Base-by-base conservation (phyloP, 1,140 invertebrate species). In the Diorhabda elongata region DNA sequence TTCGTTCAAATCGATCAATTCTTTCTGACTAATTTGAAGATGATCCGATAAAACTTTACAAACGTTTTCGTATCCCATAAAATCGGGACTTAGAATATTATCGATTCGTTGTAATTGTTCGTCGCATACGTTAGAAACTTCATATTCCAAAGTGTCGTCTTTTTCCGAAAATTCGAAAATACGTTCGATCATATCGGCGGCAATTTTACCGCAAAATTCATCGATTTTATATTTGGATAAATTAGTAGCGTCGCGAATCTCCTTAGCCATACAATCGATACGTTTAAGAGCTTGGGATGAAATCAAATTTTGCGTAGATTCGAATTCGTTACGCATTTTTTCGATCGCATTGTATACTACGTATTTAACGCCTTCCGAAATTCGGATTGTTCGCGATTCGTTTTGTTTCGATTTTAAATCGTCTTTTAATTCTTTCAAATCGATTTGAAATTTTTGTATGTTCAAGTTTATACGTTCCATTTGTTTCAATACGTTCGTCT, bases 201-300 rank as follows among this genome's bases (percentile, higher is more conserved):
- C 42, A 26, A 45, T 64, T n/a, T 26, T 4, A 5, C 42, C 5
- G n/a, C 9, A 45, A 11, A 64, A 45, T 47, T 45, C n/a, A 5
- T 64, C 52, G 11, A 64, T 64, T 5, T 64, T 6, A 45, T 64
- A 11, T 11, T 44, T 64, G 8, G n/a, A 64, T 26, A 26, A 26
- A 26, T 26, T 26, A 26, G 26, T 26, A 26, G 26, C 26, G 26
- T 26, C 26, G 26, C 26, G 26, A 26, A 26, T 26, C 26, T 26
- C 26, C 26, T 26, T 26, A 26, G 1, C 26, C 26, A 26, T 26
- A 26, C 26, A 26, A 26, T 26, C 26, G 26, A 26, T 26, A 26
- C 26, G 26, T 26, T 26, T 26, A 26, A 26, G 26, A 26, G 26
- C 26, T 26, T 26, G 26, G 26, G 26, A 26, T 26, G 26, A 26